phyloP scores from a whole-genome alignment of 2,797 vertebrate genomes.

The Oryzias sinensis region DNA sequence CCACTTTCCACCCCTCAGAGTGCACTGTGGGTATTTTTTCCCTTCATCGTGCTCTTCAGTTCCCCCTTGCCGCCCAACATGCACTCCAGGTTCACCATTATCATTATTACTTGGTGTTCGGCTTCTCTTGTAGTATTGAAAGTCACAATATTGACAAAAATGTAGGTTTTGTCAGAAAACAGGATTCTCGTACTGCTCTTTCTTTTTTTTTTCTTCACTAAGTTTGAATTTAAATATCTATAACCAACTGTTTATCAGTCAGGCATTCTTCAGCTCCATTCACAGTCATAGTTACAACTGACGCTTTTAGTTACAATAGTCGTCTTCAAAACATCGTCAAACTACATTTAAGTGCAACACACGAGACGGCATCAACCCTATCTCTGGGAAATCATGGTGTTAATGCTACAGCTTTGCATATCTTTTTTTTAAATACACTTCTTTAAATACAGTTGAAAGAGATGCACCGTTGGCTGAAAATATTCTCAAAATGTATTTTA shows the following conservation, averaged over 20 bases:
- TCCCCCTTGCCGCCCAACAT: constrained; percentile 1
- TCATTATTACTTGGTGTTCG: background rate
- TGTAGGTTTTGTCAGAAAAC: background rate
- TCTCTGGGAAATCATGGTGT: background rate
- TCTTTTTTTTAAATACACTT: background rate
- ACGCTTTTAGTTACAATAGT: background rate
- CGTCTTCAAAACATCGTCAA: constrained; percentile 11
- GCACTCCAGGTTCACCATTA: constrained; percentile 42
- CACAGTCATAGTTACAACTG: background rate
- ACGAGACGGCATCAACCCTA: constrained; percentile 10
- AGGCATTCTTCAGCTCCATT: background rate
- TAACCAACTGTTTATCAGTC: too few species aligned
- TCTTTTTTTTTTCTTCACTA: too few species aligned
- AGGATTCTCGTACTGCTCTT: too few species aligned
- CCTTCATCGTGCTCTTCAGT: background rate
- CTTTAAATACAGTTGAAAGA: background rate
- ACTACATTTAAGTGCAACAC: constrained; percentile 24
- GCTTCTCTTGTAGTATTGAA: constrained; percentile 27
- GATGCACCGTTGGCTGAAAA: background rate
- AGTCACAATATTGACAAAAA: constrained; percentile 31
- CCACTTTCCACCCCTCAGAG: background rate
- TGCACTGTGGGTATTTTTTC: constrained; percentile 14
- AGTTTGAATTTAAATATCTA: too few species aligned
- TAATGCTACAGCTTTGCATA: background rate
- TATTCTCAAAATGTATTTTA: too few species aligned